Conservation (phyloP, 37 sponge, comb jelly and placozoan species). For the Aplysina aerophoba region DNA sequence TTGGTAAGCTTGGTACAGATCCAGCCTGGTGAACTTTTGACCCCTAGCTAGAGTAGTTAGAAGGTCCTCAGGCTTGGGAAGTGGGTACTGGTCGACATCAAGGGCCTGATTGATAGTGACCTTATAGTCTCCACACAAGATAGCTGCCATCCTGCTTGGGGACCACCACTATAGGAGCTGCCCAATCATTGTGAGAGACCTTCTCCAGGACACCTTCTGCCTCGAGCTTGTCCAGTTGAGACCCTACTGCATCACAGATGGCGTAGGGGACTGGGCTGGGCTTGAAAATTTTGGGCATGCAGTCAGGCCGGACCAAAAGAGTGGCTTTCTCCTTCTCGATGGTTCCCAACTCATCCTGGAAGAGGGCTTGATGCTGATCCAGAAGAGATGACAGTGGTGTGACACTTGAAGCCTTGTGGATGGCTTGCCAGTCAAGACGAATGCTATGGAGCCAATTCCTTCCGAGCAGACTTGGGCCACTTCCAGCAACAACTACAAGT, state of each 20-base stretch:
- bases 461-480: not conserved
- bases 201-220: constrained; percentile 11
- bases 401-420: not conserved
- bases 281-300: not conserved
- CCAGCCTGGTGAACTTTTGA: constrained; percentile 7
- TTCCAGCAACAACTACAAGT: not conserved
- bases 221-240: not conserved
- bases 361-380: too few species aligned
- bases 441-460: not conserved
- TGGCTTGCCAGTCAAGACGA: constrained; percentile 7
- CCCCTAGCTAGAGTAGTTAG: not conserved
- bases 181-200: constrained; percentile 16
- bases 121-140: constrained; percentile 30
- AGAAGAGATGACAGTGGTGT: too few species aligned
- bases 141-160: constrained; percentile 16
- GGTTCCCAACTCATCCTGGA: too few species aligned
- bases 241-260: not conserved
- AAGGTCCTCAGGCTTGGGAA: constrained; percentile 17
- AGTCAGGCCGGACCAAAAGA: not conserved
- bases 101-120: constrained; percentile 25
- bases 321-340: too few species aligned
- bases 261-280: constrained; percentile 12
- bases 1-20: constrained; percentile 15
- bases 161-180: not conserved
- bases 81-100: constrained; percentile 13